These are phyloP conservation scores for Rhagium mordax DNA, from an alignment of 2,888 invertebrate genomes.

Conservation along the genomic window DNA sequence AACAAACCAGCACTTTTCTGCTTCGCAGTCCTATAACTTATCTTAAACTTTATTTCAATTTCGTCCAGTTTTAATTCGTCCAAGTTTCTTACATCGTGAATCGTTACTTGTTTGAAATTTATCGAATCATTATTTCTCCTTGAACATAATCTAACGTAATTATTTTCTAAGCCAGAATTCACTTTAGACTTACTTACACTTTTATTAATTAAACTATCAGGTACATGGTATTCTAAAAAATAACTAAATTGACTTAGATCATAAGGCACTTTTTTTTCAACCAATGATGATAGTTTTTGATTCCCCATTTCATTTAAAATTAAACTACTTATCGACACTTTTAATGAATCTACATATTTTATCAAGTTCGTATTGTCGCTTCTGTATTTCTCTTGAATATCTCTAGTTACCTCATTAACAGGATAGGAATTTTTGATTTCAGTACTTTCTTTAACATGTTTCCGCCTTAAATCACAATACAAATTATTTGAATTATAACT, in stretches of 20 bases:
- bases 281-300: conserved; percentile 64
- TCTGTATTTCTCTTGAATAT: conserved; percentile 48
- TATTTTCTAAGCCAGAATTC: conserved; percentile 63
- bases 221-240: conserved; percentile 70
- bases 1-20: conserved; percentile 69
- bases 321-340: conserved; percentile 68
- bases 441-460: conserved; percentile 11
- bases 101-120: conserved; percentile 69
- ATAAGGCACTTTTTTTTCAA: conserved; percentile 49
- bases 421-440: conserved; percentile 4
- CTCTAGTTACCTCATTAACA: conserved; percentile 45
- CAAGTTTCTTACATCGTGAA: conserved; percentile 68
- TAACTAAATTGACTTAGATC: conserved; percentile 64
- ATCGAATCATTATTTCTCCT: conserved; percentile 62
- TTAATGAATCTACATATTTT: conserved; percentile 69
- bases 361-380: conserved; percentile 47
- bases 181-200: conserved; percentile 63
- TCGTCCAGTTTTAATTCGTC: conserved; percentile 61
- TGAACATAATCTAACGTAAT: conserved; percentile 67
- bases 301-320: conserved; percentile 69
- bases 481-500: conserved; percentile 59
- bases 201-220: conserved; percentile 61
- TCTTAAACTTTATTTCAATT: conserved; percentile 67
- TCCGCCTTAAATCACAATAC: conserved; percentile 54
- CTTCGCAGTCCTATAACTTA: conserved; percentile 69